Evolutionary conservation across 2,797 vertebrate species (phyloP).

Genomic region (Spinus pinus): DNA sequence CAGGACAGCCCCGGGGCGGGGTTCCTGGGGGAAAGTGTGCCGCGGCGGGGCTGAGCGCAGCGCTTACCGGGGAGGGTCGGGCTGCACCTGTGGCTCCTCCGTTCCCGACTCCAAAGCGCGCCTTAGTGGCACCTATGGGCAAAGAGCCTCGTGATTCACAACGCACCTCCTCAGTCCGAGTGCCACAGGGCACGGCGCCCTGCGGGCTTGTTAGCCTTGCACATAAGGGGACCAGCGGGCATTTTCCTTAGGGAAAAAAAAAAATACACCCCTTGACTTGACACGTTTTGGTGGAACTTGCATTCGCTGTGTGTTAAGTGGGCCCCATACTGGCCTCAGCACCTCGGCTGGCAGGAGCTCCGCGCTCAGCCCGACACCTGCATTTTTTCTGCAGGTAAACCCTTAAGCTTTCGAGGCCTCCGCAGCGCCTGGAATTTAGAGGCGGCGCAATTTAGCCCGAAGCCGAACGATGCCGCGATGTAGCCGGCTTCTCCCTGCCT

Average conservation of each 20-base stretch:
- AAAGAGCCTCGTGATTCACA: not conserved
- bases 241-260: not conserved
- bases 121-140: not conserved
- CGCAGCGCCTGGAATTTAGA: no score
- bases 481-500: not conserved
- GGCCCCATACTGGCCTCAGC: accelerated
- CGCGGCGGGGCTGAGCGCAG: not conserved
- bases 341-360: not conserved
- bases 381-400: not conserved
- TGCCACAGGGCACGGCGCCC: accelerated
- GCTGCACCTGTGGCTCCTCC: not conserved
- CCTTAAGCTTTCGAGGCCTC: accelerated
- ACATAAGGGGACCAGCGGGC: accelerated
- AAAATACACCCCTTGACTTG: accelerated
- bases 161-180: no score
- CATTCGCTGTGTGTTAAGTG: accelerated
- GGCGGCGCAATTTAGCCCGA: not conserved
- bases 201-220: accelerated
- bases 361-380: accelerated
- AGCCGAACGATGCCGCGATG: not conserved
- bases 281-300: not conserved
- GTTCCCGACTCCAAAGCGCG: no score
- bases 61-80: not conserved
- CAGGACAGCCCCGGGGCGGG: not conserved
- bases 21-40: not conserved